Conservation (phyloP, 2,797 vertebrate species). For the Acanthurus leucopareius region DNA sequence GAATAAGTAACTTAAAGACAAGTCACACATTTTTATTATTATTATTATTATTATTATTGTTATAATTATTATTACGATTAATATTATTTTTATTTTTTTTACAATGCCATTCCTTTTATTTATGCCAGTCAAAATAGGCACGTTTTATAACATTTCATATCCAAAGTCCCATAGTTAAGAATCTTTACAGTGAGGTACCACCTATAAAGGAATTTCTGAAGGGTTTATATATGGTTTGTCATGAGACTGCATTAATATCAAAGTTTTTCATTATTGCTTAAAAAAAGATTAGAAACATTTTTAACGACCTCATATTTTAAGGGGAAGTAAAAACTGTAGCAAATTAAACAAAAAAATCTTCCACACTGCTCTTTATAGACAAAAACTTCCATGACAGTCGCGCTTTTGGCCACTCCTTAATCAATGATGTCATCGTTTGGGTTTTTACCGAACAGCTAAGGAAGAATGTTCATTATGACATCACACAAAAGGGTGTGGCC, state of each 20-base stretch:
- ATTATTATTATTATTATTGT: conserved; percentile 74
- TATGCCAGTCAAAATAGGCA: conserved; percentile 88
- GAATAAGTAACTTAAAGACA: conserved; percentile 98
- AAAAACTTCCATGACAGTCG: background rate
- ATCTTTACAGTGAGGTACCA: conserved; percentile 83
- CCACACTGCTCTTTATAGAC: background rate
- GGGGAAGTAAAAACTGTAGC: background rate
- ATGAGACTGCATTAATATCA: background rate
- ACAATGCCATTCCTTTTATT: conserved; percentile 95
- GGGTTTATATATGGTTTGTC: conserved; percentile 76
- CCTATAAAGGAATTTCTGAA: conserved; percentile 72
- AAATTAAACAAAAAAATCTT: background rate
- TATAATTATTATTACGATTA: conserved; percentile 59
- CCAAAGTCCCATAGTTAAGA: conserved; percentile 81
- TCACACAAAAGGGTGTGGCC: background rate
- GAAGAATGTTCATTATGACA: background rate
- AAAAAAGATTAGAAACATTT: background rate
- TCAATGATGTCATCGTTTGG: background rate
- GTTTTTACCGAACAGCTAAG: background rate
- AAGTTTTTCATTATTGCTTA: too few relatives aligned
- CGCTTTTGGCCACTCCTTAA: background rate
- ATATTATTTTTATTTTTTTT: conserved; percentile 84
- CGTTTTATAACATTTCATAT: conserved; percentile 90
- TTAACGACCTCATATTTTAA: conserved; percentile 2
- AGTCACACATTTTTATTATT: conserved; percentile 90